Conservation (phyloP, 1,140 invertebrate genomes). For the Drepana arcuata region DNA sequence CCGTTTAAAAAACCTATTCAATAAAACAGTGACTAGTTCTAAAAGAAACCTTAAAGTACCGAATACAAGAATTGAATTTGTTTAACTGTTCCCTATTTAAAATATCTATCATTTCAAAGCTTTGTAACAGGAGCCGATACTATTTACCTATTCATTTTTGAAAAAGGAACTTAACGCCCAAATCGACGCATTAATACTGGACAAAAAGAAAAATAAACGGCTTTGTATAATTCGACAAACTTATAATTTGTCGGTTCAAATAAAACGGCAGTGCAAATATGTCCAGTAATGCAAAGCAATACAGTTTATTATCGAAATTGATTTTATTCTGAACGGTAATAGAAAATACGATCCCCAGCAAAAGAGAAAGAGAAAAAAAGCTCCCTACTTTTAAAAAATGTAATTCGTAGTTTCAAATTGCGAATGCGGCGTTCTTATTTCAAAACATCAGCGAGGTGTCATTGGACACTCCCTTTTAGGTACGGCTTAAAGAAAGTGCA, state of each 20-base stretch:
- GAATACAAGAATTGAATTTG: too few species aligned
- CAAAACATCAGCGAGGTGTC: conserved; percentile 67
- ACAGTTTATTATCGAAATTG: too few species aligned
- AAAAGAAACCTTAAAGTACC: too few species aligned
- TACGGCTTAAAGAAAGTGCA: conserved; percentile 32
- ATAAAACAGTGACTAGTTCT: too few species aligned
- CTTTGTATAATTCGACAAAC: conserved; percentile 55
- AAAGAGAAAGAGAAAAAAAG: conserved; percentile 54
- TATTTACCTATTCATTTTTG: conserved; percentile 71
- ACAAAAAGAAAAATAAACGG: conserved; percentile 70
- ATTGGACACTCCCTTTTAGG: conserved; percentile 56
- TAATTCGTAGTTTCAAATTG: conserved; percentile 70
- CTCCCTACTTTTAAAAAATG: conserved; percentile 63
- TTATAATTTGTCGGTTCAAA: too few species aligned
- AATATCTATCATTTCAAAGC: conserved; percentile 32
- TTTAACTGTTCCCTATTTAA: too few species aligned
- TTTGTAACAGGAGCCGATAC: conserved; percentile 55
- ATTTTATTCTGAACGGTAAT: too few species aligned
- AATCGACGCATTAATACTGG: conserved; percentile 59
- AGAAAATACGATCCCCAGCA: too few species aligned
- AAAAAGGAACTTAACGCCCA: conserved; percentile 69
- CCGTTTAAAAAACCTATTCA: too few species aligned
- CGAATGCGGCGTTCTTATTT: conserved; percentile 67
- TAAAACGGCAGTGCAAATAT: too few species aligned
- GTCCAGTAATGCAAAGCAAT: too few species aligned